Percentiles rank a stretch among this genome's conserved stretches.
phyloP scores from a whole-genome alignment of 1,140 invertebrate genomes.

The Brachionus rubens region DNA sequence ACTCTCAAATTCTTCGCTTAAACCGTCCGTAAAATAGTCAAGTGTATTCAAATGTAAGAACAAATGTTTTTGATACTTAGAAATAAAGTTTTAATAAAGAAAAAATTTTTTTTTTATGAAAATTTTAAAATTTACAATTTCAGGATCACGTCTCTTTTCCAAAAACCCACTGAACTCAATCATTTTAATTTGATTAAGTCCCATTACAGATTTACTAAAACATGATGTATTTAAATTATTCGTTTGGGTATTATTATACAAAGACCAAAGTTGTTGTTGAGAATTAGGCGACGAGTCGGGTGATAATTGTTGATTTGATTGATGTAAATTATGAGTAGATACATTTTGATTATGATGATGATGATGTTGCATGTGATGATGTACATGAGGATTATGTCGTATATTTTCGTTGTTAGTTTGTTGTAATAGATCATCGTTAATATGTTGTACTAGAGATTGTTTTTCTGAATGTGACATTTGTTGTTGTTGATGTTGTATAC shows the following conservation, averaged over 20 bases:
- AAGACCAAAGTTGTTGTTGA: conserved; percentile 21
- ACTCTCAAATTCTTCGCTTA: conserved; percentile 26
- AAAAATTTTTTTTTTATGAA: not conserved
- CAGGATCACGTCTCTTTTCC: conserved; percentile 21
- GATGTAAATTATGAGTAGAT: conserved; percentile 2
- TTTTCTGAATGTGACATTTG: conserved; percentile 10
- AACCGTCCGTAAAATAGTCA: conserved; percentile 7
- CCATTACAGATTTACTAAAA: conserved; percentile 20
- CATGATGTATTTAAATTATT: not conserved
- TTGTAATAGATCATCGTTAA: conserved; percentile 1
- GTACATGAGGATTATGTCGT: conserved; percentile 2
- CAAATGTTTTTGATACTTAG: conserved; percentile 38
- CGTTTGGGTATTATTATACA: not conserved
- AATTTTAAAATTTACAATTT: not conserved
- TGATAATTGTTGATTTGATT: conserved; percentile 4
- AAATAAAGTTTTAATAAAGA: not conserved
- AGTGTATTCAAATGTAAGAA: conserved; percentile 36
- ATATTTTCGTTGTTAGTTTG: conserved; percentile 14
- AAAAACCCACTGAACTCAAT: conserved; percentile 41
- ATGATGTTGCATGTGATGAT: conserved; percentile 14
- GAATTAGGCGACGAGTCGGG: conserved; percentile 24
- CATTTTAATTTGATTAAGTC: conserved; percentile 21
- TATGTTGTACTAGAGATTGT: not conserved
- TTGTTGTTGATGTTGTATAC: not conserved
- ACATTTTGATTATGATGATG: not conserved